Evolutionary conservation across 92 coral and sea anemone genomes (phyloP), one percentile per base, ranked within the genome.

Genomic region (Palythoa heliodiscus): DNA sequence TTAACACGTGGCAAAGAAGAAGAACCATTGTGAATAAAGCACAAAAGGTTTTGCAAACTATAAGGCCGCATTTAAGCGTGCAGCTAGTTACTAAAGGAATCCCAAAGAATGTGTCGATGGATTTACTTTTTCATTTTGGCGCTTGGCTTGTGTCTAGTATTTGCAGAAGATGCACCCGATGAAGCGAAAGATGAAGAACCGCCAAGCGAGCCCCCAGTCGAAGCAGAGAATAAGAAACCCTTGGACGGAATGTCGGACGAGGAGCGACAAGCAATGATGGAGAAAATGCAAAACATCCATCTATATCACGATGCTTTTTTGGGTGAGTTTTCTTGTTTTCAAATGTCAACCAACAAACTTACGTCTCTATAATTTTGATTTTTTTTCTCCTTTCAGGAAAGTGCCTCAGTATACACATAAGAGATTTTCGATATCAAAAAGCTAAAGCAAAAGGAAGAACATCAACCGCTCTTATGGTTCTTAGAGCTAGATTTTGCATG

Each of bases 241-340:
- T 20, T 54, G 67, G 84, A 80, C 40, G 84, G 74, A 25, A 67
- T 68, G 84, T 60, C 84, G 8, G 84, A 80, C 8, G 66, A 80
- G 47, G 84, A 80, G 20, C 73, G 74, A 9, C 73, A 80, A 66
- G 64, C 84, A 4, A 80, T 80, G 84, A 64, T 80, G 84, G 84
- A 80, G 40, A 64, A n/a, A 68, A 80, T 80, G 84, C 84, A 89
- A 48, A 82, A 89, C 20, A 57, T 76, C 39, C 87, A 86, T 61
- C 52, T 89, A 5, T 95, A 94, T 63, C 93, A 94, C 72, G 98
- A 94, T 53, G 98, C 98, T 19, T 94, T 94, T 71, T 86, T 94
- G 76, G 98, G 98, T 94, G 57, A 94, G 5, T 4, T 12, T 52
- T 29, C 17, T 24, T 47, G 25, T 69, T 25, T 67, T 15, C 66